phyloP scores from a whole-genome alignment of 2,888 invertebrate genomes.

The Marasmarcha lunaedactyla region DNA sequence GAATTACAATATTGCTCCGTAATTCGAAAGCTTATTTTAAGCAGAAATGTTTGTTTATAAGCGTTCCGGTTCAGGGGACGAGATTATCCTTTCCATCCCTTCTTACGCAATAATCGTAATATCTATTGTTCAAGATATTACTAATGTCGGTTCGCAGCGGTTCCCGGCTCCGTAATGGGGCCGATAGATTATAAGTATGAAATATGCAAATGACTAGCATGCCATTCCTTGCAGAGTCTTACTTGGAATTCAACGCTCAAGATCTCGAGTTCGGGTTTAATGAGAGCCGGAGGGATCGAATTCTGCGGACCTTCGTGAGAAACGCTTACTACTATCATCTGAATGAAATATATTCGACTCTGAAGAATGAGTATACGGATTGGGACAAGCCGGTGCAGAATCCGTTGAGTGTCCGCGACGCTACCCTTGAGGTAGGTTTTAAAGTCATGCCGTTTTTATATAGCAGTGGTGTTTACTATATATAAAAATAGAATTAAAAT shows the following conservation, averaged over 20 bases:
- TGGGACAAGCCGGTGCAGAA: slow-evolving; percentile 92
- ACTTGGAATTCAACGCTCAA: slow-evolving; percentile 84
- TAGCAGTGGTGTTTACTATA: no score
- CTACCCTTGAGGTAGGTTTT: slow-evolving; percentile 75
- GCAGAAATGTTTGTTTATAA: no score
- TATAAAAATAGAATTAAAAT: no score
- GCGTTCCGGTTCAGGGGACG: not conserved
- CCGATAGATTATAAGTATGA: slow-evolving; percentile 15
- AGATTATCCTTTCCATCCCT: not conserved
- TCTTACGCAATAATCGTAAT: not conserved
- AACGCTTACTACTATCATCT: slow-evolving; percentile 96
- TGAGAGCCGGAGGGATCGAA: slow-evolving; percentile 86
- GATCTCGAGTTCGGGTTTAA: slow-evolving; percentile 93
- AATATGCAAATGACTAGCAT: slow-evolving; percentile 45
- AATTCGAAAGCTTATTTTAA: no score
- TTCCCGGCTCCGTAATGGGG: slow-evolving; percentile 2
- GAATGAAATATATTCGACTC: slow-evolving; percentile 93
- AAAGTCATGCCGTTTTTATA: no score
- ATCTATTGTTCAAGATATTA: slow-evolving; percentile 1
- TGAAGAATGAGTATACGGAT: slow-evolving; percentile 95
- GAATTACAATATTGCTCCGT: no score
- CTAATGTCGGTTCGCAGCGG: not conserved
- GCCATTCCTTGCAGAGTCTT: slow-evolving; percentile 75
- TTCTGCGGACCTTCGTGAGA: slow-evolving; percentile 90
- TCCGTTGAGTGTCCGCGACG: slow-evolving; percentile 87